Percentiles rank a stretch among this genome's conserved stretches.
These are phyloP conservation scores for Conopomorpha cramerella DNA, from an alignment of 1,140 invertebrate species.

Conservation along the genomic window DNA sequence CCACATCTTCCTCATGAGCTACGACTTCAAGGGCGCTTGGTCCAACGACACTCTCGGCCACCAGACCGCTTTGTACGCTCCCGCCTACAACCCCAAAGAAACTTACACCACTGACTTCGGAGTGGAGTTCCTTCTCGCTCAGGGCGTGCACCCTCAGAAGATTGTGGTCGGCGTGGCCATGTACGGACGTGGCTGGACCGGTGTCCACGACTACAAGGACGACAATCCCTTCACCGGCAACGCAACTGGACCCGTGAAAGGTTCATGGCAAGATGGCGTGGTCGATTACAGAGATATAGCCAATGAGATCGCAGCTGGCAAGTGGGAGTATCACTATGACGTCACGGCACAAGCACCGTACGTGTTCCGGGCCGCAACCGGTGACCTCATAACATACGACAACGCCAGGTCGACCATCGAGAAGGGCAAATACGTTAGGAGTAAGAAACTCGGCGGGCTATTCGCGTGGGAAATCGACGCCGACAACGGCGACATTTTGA, in stretches of 20 bases:
- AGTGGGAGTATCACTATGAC: slow-evolving; percentile 49
- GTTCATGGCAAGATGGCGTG: slow-evolving; percentile 49
- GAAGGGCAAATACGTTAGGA: slow-evolving; percentile 47
- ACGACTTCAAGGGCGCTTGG: slow-evolving; percentile 52
- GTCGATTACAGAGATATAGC: slow-evolving; percentile 49
- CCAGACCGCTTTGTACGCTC: slow-evolving; percentile 38
- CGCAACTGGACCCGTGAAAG: slow-evolving; percentile 39
- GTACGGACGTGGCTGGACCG: slow-evolving; percentile 50
- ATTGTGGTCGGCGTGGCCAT: slow-evolving; percentile 49
- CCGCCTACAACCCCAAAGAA: slow-evolving; percentile 37
- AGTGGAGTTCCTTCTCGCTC: slow-evolving; percentile 35
- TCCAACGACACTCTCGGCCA: slow-evolving; percentile 46
- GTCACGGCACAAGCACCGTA: slow-evolving; percentile 44
- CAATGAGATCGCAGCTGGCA: slow-evolving; percentile 33
- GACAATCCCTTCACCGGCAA: slow-evolving; percentile 41
- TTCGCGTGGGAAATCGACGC: slow-evolving; percentile 53
- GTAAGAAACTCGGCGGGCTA: slow-evolving; percentile 42
- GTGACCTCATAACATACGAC: slow-evolving; percentile 45
- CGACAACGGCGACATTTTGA: slow-evolving; percentile 42
- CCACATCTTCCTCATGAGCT: slow-evolving; percentile 51
- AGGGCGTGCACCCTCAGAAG: slow-evolving; percentile 46
- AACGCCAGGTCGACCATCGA: slow-evolving; percentile 42
- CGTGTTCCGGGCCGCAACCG: slow-evolving; percentile 35
- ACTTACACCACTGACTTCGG: slow-evolving; percentile 51
- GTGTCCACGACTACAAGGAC: slow-evolving; percentile 32